Evolutionary conservation across 1,140 invertebrate genomes (phyloP), one percentile per base, ranked within the genome.

Genomic region (Pteromalus puparum): DNA sequence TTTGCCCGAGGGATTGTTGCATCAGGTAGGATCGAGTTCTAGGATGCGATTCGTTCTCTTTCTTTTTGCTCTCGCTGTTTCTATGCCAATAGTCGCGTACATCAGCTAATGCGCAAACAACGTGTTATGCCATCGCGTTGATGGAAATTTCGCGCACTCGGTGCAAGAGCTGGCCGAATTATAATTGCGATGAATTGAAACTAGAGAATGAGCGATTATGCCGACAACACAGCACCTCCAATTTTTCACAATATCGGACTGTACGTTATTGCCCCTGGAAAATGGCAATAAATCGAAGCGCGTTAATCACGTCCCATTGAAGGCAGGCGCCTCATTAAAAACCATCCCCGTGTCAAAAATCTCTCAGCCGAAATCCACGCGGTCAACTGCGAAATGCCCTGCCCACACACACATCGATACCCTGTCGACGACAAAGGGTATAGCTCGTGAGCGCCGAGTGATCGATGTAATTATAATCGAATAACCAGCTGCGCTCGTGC

Each of bases 391-490:
- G 48, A 53, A 53, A 53, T 12, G 18, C 15, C 5, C 48, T 21
- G 6, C 10, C 15, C 53, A 18, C 53, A 18, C 21, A 61, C 21
- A 61, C 53, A 61, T n/a, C 26, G 30, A 10, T n/a, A 12, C 10
- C 7, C 68, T 30, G 26, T 2, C 7, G 26, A 30, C 21, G 28
- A 70, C 24, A 30, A 30, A 28, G 68, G 24, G 24, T 15, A 70
- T 30, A 70, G 53, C 53, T 5, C 53, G 21, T n/a, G n/a, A n/a
- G n/a, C 18, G 53, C 10, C 68, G 68, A 72, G 26, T 72, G 68
- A 72, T 72, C 68, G 68, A 72, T 72, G 30, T 72, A 72, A 72
- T 72, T 72, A 72, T 72, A 72, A 72, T 72, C 68, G 68, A 72
- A 72, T 72, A 72, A 72, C 68, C 53, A 61, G 53, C 53, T 61